Evolutionary conservation across 2,888 invertebrate species (phyloP).

Genomic region (Monopis laevigella): DNA sequence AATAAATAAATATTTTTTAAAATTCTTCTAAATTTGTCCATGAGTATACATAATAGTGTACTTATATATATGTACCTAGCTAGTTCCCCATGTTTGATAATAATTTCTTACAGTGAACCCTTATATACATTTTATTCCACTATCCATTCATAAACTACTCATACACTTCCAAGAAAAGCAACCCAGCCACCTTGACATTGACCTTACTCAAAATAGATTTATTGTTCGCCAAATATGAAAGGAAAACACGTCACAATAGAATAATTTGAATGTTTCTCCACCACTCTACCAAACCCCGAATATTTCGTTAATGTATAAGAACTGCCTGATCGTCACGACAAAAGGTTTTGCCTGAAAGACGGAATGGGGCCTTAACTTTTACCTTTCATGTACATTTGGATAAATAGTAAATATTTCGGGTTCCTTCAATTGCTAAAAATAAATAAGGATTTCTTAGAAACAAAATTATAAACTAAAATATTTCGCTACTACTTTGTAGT

Average conservation of each 20-base stretch:
- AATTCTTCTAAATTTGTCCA: no score
- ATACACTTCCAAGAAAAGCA: neutral
- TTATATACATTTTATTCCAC: no score
- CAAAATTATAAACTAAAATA: no score
- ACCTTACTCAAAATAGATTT: slow-evolving; percentile 28
- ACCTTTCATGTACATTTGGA: slow-evolving; percentile 43
- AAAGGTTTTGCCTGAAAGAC: slow-evolving; percentile 26
- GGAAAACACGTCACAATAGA: slow-evolving; percentile 52
- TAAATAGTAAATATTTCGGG: slow-evolving; percentile 19
- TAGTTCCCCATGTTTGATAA: neutral
- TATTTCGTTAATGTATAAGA: slow-evolving; percentile 38
- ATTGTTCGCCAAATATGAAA: slow-evolving; percentile 33
- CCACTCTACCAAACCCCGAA: slow-evolving; percentile 31
- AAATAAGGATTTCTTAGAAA: no score
- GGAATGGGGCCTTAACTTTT: slow-evolving; percentile 38
- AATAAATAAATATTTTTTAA: no score
- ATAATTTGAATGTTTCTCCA: slow-evolving; percentile 56
- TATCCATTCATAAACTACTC: no score
- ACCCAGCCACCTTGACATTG: slow-evolving; percentile 25
- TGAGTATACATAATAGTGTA: no score
- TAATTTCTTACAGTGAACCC: no score
- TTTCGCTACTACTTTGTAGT: no score
- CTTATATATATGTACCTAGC: no score
- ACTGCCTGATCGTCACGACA: slow-evolving; percentile 46
- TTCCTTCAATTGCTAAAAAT: neutral